phyloP scores from a whole-genome alignment of 2,797 vertebrate genomes.

The Petrocephalus sullivani region DNA sequence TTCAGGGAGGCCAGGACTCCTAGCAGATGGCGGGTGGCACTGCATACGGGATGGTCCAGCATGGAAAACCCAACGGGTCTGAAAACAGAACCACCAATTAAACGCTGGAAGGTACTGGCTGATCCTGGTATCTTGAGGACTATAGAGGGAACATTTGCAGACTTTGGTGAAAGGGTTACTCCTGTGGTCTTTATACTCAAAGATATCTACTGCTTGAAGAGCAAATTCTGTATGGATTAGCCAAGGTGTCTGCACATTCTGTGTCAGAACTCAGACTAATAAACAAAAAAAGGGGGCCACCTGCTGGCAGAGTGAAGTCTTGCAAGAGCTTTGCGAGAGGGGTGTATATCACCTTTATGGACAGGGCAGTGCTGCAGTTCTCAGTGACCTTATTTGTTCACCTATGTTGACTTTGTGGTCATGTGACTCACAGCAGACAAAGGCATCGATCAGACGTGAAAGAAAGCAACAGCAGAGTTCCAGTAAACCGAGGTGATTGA shows the following conservation, averaged over 20 bases:
- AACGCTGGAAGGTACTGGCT: neutral
- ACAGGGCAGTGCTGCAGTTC: too few relatives aligned
- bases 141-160: neutral
- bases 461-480: conserved; percentile 41
- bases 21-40: neutral
- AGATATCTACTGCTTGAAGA: neutral
- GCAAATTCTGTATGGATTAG: neutral
- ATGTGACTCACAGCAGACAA: neutral
- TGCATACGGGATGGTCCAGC: neutral
- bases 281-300: neutral
- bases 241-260: neutral
- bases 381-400: neutral
- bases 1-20: neutral
- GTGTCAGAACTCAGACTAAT: neutral
- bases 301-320: neutral
- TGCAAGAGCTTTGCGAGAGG: neutral
- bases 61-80: neutral
- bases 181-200: neutral
- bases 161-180: neutral
- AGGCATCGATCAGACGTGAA: neutral
- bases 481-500: conserved; percentile 25
- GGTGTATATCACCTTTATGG: neutral
- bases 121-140: too few relatives aligned
- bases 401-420: neutral
- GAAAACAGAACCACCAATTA: neutral